phyloP scores from a whole-genome alignment of 2,888 invertebrate species.

The Drosophila ezoana region DNA sequence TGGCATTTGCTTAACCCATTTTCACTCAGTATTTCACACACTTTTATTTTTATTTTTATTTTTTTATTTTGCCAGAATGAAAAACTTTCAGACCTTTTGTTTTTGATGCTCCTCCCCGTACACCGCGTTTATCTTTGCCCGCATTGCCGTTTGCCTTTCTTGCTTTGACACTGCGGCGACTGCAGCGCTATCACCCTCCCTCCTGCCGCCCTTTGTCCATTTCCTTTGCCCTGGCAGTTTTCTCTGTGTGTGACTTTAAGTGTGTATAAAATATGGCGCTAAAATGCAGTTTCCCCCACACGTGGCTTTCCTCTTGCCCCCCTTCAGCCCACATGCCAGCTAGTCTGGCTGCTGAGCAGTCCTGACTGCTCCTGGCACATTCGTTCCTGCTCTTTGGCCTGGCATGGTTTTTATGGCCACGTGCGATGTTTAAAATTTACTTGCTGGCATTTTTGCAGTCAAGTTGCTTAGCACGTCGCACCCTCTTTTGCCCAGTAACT shows the following conservation, averaged over 20 bases:
- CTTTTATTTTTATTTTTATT: conserved; percentile 3
- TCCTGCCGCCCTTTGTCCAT: neutral
- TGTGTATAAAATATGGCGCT: conserved; percentile 79
- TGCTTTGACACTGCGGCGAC: conserved; percentile 70
- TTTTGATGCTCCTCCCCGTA: conserved; percentile 40
- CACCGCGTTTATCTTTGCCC: conserved; percentile 65
- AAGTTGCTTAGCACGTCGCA: conserved; percentile 61
- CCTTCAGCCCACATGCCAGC: neutral
- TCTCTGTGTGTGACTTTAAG: conserved; percentile 78
- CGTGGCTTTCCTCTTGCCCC: conserved; percentile 29
- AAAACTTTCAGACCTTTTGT: conserved; percentile 72
- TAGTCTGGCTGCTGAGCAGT: conserved; percentile 19
- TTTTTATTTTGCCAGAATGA: conserved; percentile 2
- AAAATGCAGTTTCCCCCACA: conserved; percentile 72
- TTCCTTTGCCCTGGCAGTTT: conserved; percentile 17
- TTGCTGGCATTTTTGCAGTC: conserved; percentile 64
- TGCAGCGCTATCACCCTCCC: conserved; percentile 48
- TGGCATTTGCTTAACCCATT: conserved; percentile 68
- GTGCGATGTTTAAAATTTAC: conserved; percentile 75
- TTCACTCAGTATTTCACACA: conserved; percentile 43
- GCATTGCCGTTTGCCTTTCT: conserved; percentile 66
- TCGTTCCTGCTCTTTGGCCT: conserved; percentile 49
- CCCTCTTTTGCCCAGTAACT: conserved; percentile 11
- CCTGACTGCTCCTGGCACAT: conserved; percentile 53
- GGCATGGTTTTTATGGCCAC: conserved; percentile 75